Evolutionary conservation across 1,140 invertebrate species (phyloP).

Genomic region (Aphidius ervi): DNA sequence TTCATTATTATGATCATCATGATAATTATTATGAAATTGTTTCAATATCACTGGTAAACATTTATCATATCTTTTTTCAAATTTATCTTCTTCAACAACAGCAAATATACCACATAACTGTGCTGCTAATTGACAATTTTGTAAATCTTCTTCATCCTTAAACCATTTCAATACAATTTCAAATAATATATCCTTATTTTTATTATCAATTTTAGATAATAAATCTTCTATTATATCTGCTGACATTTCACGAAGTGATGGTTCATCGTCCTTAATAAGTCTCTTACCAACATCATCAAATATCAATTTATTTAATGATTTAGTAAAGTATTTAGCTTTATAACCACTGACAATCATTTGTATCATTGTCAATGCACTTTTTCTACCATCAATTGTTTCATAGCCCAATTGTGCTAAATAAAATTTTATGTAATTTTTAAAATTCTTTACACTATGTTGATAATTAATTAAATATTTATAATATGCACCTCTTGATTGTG

Average conservation of each 20-base stretch:
- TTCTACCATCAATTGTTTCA: constrained; percentile 71
- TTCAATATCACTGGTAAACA: constrained; percentile 50
- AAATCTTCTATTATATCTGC: no score
- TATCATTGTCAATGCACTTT: constrained; percentile 82
- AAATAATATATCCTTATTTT: constrained; percentile 62
- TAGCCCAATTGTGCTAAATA: constrained; percentile 80
- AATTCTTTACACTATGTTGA: constrained; percentile 63
- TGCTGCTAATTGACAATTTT: constrained; percentile 60
- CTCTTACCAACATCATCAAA: constrained; percentile 70
- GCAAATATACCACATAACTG: constrained; percentile 70
- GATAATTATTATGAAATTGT: constrained; percentile 45
- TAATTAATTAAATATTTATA: constrained; percentile 82
- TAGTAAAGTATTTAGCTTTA: constrained; percentile 62
- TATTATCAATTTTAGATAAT: constrained; percentile 1
- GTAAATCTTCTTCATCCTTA: constrained; percentile 49
- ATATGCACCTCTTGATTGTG: constrained; percentile 64
- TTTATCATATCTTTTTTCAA: constrained; percentile 58
- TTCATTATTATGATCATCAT: constrained; percentile 36
- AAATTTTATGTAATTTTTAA: constrained; percentile 71
- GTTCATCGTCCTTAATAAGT: constrained; percentile 70
- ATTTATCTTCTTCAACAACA: constrained; percentile 63
- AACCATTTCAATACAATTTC: constrained; percentile 65
- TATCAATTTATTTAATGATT: constrained; percentile 61
- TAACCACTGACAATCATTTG: constrained; percentile 73
- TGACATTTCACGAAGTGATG: constrained; percentile 44